Base-by-base conservation (phyloP, 2,797 vertebrate genomes). In the Pampus argenteus region DNA sequence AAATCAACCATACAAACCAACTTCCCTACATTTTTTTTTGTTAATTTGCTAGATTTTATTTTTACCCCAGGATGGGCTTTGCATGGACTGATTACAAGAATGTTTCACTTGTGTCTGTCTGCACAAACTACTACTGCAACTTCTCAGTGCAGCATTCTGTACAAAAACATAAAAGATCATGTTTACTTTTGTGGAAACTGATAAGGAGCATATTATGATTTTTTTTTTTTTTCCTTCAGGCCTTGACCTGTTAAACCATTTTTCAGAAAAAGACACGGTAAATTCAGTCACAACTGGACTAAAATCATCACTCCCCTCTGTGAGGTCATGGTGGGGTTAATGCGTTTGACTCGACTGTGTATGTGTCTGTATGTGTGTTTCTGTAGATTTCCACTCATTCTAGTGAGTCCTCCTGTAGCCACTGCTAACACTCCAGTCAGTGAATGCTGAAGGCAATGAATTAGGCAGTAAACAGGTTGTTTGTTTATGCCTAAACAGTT, bases 401-500 rank as follows among this genome's bases (percentile, higher is more conserved):
- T 31, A 5, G 34, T 80, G 18, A 54, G 34, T 60, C 22, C 29
- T 34, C 50, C 4, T 70, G 28, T 48, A 55, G 51, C 47, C 67
- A 22, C 68, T 76, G 65, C 51, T 60, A 66, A 14, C 40, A 29
- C 55, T 64, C 54, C 52, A 78, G 67, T 73, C 71, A 63, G 52
- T 59, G 47, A 76, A 54, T 56, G 6, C 63, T 81, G 51, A 60
- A 66, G 36, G 74, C 76, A 42, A 54, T 55, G 63, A 80, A 82
- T 79, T 76, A 63, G 74, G 50, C 42, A 48, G 61, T 76, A 84
- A 88, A 89, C 72, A 74, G 64, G 59, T 78, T 89, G 75, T 84
- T 90, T 90, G 78, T 84, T 65, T 74, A 34, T 64, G 62, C 67
- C 56, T 60, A 72, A 88, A 86, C 62, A 74, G 74, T 65, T 80